Evolutionary conservation across 1,140 invertebrate species (phyloP), one percentile per base, ranked within the genome.

Genomic region (Phymorhynchus buccinoides): DNA sequence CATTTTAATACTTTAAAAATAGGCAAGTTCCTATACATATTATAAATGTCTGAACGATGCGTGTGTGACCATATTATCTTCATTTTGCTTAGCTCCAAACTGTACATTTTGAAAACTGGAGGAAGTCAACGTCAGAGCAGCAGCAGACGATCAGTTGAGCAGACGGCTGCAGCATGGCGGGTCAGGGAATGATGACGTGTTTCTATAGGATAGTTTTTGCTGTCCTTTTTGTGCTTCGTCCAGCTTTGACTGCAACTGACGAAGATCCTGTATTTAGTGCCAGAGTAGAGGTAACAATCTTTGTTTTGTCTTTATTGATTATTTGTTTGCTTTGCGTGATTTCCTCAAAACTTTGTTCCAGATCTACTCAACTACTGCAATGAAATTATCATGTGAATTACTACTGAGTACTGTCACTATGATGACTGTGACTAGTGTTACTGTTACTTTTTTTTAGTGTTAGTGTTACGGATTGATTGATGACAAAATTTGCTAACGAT

Each of bases 211-310:
- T 39, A 35, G 41, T 79, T 79, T 79, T 79, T 79, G 77, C 77
- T 52, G 30, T 62, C 32, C 14, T 82, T 27, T 32, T 66, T 22
- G 6, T 68, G 16, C n/a, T 73, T 18, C 82, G 44, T 39, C 56
- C 71, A 37, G 18, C 66, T 44, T 42, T 37, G 2, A n/a, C 73
- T 39, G 22, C 30, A 7, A 37, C 56, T 44, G 73, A 52, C 18
- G 22, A 27, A 80, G 77, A 84, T 62, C n/a, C n/a, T n/a, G 84
- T 84, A 27, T 80, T 84, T 48, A 84, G 77, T 30, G 84, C 84
- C 42, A 84, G 75, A 79, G 75, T 84, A 6, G 84, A 84, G 77
- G 84, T 84, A 79, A 39, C n/a, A n/a, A 30, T 52, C n/a, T 79
- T 7, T 73, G 32, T 37, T 7, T 35, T n/a, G n/a, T 73, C 37